Evolutionary conservation across 2,113 vertebrate species (phyloP).

Genomic region (Macquaria ambigua): DNA sequence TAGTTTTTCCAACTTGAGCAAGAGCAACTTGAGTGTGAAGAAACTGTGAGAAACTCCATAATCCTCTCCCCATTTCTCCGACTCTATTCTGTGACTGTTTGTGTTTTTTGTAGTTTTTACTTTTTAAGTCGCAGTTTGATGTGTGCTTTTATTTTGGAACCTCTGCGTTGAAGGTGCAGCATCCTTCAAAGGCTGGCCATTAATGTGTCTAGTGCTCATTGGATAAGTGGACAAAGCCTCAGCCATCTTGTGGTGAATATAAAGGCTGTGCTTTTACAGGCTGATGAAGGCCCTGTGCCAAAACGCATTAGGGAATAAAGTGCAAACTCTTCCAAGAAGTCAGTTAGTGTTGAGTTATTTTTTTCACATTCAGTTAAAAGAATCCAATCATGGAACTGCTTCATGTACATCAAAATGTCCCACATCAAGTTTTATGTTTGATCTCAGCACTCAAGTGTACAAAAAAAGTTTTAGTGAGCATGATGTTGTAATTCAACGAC

Average conservation of each 20-base stretch:
- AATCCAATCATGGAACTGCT: not conserved
- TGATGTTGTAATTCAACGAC: conserved; percentile 6
- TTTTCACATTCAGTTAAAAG: conserved; percentile 5
- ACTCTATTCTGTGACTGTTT: not conserved
- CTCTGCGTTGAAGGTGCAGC: not conserved
- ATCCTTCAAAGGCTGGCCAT: not conserved
- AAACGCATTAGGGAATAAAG: not conserved
- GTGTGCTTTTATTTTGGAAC: not conserved
- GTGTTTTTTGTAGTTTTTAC: too few relatives aligned
- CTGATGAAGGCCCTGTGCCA: not conserved
- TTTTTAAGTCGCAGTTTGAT: not conserved
- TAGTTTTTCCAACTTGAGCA: not conserved
- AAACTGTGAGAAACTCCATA: not conserved
- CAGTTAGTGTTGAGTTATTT: not conserved
- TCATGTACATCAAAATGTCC: not conserved
- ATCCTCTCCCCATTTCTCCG: not conserved
- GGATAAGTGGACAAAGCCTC: not conserved
- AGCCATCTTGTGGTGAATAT: not conserved
- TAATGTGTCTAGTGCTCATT: not conserved
- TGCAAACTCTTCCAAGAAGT: not conserved
- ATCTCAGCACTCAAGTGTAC: conserved; percentile 5
- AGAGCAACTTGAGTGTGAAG: not conserved
- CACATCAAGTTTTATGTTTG: conserved; percentile 21
- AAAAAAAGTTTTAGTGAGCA: not conserved
- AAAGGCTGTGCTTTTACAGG: not conserved